phyloP scores from a whole-genome alignment of 2,797 vertebrate species.

The Lutjanus argentimaculatus region DNA sequence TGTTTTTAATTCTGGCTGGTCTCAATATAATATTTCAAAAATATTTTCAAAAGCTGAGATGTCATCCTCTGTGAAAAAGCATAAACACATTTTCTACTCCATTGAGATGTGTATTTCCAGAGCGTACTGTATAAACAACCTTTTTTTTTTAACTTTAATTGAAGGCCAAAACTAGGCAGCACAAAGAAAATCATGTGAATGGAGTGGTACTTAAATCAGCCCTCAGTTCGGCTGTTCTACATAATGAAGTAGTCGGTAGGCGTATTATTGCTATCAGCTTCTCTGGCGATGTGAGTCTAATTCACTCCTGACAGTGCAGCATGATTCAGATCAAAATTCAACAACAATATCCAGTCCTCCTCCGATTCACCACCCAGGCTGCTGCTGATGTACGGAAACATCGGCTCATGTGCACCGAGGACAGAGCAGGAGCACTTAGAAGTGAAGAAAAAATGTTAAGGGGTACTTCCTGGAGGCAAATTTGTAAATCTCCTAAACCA shows the following conservation, averaged over 20 bases:
- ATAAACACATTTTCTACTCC: background rate
- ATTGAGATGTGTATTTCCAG: background rate
- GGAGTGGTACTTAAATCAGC: background rate
- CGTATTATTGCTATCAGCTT: slow-evolving; percentile 7
- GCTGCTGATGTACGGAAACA: background rate
- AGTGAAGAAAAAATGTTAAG: background rate
- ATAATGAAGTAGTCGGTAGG: slow-evolving; percentile 10
- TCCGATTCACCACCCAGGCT: background rate
- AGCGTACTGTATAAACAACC: background rate
- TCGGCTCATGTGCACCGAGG: background rate
- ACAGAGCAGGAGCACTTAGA: background rate
- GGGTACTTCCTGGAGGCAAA: background rate
- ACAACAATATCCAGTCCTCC: background rate
- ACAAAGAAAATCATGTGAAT: background rate
- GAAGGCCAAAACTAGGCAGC: background rate
- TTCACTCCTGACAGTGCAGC: slow-evolving; percentile 7
- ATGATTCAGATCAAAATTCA: slow-evolving; percentile 20
- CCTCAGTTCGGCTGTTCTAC: slow-evolving; percentile 10
- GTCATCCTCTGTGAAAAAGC: background rate
- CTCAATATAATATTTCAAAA: background rate
- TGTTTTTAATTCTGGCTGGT: background rate
- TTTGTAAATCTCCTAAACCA: no score
- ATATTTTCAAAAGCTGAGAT: background rate
- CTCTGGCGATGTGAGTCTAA: slow-evolving; percentile 23
- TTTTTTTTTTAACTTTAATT: background rate